phyloP scores from a whole-genome alignment of 1,140 invertebrate genomes.

The Ganaspis sp. region DNA sequence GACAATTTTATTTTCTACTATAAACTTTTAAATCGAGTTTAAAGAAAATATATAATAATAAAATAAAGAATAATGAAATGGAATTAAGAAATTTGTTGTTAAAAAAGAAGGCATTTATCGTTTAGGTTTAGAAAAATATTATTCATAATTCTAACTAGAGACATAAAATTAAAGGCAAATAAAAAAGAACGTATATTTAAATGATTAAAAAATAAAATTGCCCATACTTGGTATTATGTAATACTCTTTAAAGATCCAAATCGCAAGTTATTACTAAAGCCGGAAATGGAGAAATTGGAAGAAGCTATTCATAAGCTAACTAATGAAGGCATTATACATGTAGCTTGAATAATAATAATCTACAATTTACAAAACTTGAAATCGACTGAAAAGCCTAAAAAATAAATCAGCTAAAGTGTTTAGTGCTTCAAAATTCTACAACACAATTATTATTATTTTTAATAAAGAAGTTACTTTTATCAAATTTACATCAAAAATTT shows the following conservation, averaged over 20 bases:
- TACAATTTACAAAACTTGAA: conserved; percentile 7
- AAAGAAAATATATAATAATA: too few relatives aligned
- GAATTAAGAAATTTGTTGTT: too few relatives aligned
- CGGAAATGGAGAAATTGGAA: neutral
- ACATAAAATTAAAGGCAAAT: too few relatives aligned
- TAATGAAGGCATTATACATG: conserved; percentile 6
- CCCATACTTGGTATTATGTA: neutral
- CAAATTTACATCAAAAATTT: neutral
- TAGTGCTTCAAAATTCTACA: too few relatives aligned
- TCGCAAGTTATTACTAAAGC: neutral
- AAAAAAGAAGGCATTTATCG: too few relatives aligned
- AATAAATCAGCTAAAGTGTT: neutral
- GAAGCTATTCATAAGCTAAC: conserved; percentile 5
- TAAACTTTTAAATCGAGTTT: neutral
- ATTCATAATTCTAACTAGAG: too few relatives aligned
- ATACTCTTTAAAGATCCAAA: neutral
- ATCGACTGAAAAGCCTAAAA: neutral
- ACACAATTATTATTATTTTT: conserved; percentile 14
- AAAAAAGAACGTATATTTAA: too few relatives aligned
- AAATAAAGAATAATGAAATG: too few relatives aligned
- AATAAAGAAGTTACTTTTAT: neutral
- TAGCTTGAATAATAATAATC: conserved; percentile 3
- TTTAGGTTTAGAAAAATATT: too few relatives aligned
- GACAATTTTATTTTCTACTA: neutral
- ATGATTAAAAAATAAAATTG: neutral